Evolutionary conservation across 2,888 invertebrate species (phyloP).

Genomic region (Tholera decimalis): DNA sequence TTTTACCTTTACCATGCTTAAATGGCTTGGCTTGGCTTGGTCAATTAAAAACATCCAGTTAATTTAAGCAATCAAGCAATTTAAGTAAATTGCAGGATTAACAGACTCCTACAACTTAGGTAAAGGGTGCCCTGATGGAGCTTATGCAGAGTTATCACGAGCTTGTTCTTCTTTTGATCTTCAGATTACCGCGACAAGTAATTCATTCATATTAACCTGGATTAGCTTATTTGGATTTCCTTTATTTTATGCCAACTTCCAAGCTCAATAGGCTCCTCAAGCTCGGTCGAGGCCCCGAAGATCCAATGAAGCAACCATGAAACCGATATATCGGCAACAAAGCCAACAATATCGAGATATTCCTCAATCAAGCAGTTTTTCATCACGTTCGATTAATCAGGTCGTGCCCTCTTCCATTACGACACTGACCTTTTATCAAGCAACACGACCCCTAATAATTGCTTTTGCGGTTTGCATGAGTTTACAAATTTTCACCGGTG

Average conservation of each 20-base stretch:
- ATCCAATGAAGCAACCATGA: background rate
- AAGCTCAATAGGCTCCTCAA: background rate
- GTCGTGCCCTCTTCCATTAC: conserved; percentile 20
- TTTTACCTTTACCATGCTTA: too few species aligned
- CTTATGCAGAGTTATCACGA: background rate
- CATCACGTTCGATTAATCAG: conserved; percentile 10
- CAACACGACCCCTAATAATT: conserved; percentile 45
- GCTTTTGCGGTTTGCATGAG: conserved; percentile 35
- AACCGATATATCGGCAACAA: background rate
- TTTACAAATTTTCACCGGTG: conserved; percentile 12
- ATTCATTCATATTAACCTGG: background rate
- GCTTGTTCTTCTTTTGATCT: background rate
- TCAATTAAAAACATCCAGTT: too few species aligned
- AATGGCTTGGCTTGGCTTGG: too few species aligned
- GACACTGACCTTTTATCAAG: conserved; percentile 35
- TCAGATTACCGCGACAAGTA: background rate
- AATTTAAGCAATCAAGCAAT: too few species aligned
- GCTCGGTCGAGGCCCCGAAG: background rate
- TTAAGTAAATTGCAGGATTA: too few species aligned
- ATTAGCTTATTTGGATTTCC: background rate
- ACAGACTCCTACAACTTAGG: too few species aligned
- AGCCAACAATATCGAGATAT: conserved; percentile 1
- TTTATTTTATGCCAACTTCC: background rate
- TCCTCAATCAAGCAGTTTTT: background rate
- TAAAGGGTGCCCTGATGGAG: background rate